Evolutionary conservation across 2,797 vertebrate genomes (phyloP).

Genomic region (Rousettus madagascariensis): DNA sequence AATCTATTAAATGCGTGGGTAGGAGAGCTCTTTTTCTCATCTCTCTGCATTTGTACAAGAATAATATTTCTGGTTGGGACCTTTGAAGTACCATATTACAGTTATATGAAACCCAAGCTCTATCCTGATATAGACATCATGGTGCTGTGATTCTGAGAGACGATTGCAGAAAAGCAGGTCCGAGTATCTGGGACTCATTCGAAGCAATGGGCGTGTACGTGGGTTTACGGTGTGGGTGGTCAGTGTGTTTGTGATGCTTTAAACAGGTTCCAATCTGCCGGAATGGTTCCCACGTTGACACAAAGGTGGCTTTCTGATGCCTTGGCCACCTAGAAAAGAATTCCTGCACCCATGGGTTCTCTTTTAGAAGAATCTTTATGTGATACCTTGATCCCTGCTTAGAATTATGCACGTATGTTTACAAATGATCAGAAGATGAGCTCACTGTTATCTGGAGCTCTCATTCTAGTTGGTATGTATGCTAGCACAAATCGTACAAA

Average conservation of each 20-base stretch:
- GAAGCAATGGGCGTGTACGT: background rate
- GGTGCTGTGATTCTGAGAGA: slow-evolving; percentile 27
- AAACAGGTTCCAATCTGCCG: accelerated
- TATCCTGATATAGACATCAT: background rate
- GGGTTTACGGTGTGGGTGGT: accelerated
- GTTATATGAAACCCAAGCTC: slow-evolving; percentile 57
- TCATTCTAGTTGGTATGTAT: slow-evolving; percentile 70
- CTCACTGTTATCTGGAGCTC: slow-evolving; percentile 76
- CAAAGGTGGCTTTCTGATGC: slow-evolving; percentile 46
- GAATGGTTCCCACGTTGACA: background rate
- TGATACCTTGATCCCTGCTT: slow-evolving; percentile 64
- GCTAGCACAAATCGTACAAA: slow-evolving; percentile 73
- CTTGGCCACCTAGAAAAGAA: slow-evolving; percentile 55
- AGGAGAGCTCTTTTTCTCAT: slow-evolving; percentile 56
- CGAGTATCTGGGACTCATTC: background rate
- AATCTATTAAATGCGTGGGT: slow-evolving; percentile 65
- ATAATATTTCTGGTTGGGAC: slow-evolving; percentile 71
- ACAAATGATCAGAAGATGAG: slow-evolving; percentile 67
- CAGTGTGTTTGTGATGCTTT: background rate
- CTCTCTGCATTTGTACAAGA: slow-evolving; percentile 70
- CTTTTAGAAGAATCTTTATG: slow-evolving; percentile 61
- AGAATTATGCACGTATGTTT: slow-evolving; percentile 55
- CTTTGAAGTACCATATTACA: background rate
- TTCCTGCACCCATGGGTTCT: slow-evolving; percentile 34
- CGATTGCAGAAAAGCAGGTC: background rate